Evolutionary conservation across 2,113 vertebrate genomes (phyloP).

Genomic region (Amia ocellicauda): DNA sequence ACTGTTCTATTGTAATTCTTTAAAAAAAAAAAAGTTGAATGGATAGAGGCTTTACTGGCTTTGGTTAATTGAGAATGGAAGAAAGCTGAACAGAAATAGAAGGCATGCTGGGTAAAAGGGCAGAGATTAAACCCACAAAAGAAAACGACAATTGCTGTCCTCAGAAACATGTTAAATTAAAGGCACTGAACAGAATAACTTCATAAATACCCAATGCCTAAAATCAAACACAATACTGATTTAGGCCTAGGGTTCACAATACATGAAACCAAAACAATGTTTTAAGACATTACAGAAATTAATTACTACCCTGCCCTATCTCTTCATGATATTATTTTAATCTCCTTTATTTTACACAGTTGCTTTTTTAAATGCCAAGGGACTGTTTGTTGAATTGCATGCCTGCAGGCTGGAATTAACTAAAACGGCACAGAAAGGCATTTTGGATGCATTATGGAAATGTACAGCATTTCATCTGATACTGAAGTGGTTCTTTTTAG

Average conservation of each 20-base stretch:
- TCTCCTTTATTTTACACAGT: background rate
- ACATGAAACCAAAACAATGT: background rate
- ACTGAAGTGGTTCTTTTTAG: too few relatives aligned
- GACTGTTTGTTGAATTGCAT: background rate
- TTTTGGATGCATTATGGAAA: background rate
- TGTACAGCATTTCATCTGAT: too few relatives aligned
- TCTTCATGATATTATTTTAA: slow-evolving; percentile 1
- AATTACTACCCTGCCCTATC: slow-evolving; percentile 5
- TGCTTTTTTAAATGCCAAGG: background rate
- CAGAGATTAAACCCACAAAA: background rate
- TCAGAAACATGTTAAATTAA: slow-evolving; percentile 2
- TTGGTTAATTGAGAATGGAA: background rate
- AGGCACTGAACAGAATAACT: slow-evolving; percentile 5
- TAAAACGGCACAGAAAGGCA: background rate
- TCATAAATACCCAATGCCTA: background rate
- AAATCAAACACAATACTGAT: background rate
- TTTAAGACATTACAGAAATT: background rate
- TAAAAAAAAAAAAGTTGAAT: too few relatives aligned
- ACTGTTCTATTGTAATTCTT: too few relatives aligned
- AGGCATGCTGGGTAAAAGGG: background rate
- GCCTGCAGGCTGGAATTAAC: background rate
- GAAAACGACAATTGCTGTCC: slow-evolving; percentile 2
- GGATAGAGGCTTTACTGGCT: too few relatives aligned
- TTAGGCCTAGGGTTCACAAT: background rate
- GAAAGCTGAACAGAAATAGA: too few relatives aligned